These are phyloP conservation scores for Danio choprae DNA, from an alignment of 2,797 vertebrate genomes.

Conservation along the genomic window DNA sequence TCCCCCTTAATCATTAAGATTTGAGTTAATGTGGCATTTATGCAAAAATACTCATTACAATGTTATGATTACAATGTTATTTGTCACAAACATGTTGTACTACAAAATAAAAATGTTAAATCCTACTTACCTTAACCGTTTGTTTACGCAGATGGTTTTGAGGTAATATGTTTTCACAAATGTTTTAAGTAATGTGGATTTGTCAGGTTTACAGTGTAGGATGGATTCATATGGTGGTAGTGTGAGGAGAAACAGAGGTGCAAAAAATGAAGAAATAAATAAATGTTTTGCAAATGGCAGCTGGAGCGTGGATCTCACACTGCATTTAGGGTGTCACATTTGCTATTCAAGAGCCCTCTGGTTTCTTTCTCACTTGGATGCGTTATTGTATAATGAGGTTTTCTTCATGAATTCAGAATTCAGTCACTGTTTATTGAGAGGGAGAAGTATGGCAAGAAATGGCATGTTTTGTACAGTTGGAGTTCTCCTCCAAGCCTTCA, in stretches of 20 bases:
- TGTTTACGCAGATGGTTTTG: no score
- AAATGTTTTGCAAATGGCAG: conserved; percentile 36
- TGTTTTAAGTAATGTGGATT: no score
- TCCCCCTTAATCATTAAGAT: no score
- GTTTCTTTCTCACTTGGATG: conserved; percentile 40
- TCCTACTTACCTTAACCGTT: no score
- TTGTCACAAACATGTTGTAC: no score
- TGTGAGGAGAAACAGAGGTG: conserved; percentile 11
- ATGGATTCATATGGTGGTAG: conserved; percentile 5
- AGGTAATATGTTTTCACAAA: no score
- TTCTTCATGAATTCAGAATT: conserved; percentile 45
- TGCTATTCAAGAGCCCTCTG: conserved; percentile 50
- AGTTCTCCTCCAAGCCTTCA: neutral
- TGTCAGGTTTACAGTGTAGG: neutral
- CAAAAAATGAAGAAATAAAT: conserved; percentile 18
- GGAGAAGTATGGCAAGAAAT: conserved; percentile 8
- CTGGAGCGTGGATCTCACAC: conserved; percentile 14
- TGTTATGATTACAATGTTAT: no score
- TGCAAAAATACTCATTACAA: no score
- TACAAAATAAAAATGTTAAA: no score
- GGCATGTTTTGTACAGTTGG: conserved; percentile 1
- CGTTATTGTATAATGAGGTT: conserved; percentile 48
- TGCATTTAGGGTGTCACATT: conserved; percentile 45
- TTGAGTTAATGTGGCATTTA: no score
- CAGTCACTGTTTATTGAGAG: conserved; percentile 27